These are phyloP conservation scores for Dicycla oo DNA, from an alignment of 2,888 invertebrate species.

Conservation along the genomic window DNA sequence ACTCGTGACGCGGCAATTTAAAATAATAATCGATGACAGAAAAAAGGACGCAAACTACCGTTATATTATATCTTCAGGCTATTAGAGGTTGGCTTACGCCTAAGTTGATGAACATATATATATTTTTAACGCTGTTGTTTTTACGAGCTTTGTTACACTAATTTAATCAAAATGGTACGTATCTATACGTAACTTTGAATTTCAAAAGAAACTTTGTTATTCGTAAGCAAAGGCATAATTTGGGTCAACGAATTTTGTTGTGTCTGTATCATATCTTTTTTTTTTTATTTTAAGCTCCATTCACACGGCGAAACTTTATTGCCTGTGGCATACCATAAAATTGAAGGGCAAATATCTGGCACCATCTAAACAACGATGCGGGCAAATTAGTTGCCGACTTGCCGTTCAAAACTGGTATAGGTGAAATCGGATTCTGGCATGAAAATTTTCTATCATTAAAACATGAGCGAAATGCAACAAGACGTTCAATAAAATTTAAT, in stretches of 20 bases:
- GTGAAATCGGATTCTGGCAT: too few species aligned
- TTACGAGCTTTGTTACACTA: background rate
- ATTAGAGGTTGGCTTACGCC: background rate
- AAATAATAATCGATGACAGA: slow-evolving; percentile 50
- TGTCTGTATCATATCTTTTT: background rate
- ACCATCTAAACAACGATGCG: too few species aligned
- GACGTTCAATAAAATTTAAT: too few species aligned
- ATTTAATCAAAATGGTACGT: background rate
- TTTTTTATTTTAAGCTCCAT: too few species aligned
- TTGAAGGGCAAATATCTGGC: too few species aligned
- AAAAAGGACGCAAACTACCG: slow-evolving; percentile 19
- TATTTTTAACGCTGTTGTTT: background rate
- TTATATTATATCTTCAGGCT: slow-evolving; percentile 21
- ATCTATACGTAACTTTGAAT: background rate
- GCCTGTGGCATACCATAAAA: too few species aligned
- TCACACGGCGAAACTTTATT: too few species aligned
- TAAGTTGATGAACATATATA: background rate
- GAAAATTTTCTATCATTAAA: too few species aligned
- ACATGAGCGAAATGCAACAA: too few species aligned
- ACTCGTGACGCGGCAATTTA: slow-evolving; percentile 56
- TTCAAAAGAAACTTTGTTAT: background rate
- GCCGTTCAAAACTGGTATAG: too few species aligned
- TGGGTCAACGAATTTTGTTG: background rate
- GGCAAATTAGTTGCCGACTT: too few species aligned
- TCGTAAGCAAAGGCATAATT: too few species aligned